A percentile compares a stretch with the other conserved stretches of the same genome.
Evolutionary conservation across 2,113 vertebrate genomes (phyloP).

Genomic region (Ornithorhynchus anatinus): DNA sequence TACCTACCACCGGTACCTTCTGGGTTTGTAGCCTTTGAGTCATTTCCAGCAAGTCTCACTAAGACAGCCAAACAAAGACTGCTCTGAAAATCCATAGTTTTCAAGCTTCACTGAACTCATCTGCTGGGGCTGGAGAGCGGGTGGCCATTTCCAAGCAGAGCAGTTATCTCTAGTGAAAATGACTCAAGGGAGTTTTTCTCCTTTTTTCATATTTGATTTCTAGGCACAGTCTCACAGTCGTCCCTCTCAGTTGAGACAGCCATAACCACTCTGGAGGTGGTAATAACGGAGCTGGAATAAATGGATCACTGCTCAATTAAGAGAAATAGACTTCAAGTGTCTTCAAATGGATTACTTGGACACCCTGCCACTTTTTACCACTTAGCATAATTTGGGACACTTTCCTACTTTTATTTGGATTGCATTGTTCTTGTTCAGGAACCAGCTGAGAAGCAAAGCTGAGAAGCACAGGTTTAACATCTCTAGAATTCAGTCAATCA

Average conservation of each 20-base stretch:
- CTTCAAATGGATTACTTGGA: not conserved
- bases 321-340: not conserved
- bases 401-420: not conserved
- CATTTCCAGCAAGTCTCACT: not conserved
- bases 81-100: not conserved
- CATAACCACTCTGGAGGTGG: not conserved
- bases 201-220: not conserved
- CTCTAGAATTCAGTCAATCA: no score
- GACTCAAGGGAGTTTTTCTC: not conserved
- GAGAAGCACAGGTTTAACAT: no score
- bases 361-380: not conserved
- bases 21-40: not conserved
- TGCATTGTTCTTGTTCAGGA: not conserved
- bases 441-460: not conserved
- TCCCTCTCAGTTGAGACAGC: not conserved
- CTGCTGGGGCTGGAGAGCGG: not conserved
- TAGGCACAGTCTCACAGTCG: not conserved
- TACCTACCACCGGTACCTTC: not conserved
- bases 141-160: constrained; percentile 1
- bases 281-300: no score
- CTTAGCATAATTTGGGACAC: not conserved
- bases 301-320: not conserved
- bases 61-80: not conserved
- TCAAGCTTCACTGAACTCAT: not conserved
- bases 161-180: not conserved